Conservation (phyloP, 2,888 invertebrate species). For the Drosophila pseudotalamancana region DNA sequence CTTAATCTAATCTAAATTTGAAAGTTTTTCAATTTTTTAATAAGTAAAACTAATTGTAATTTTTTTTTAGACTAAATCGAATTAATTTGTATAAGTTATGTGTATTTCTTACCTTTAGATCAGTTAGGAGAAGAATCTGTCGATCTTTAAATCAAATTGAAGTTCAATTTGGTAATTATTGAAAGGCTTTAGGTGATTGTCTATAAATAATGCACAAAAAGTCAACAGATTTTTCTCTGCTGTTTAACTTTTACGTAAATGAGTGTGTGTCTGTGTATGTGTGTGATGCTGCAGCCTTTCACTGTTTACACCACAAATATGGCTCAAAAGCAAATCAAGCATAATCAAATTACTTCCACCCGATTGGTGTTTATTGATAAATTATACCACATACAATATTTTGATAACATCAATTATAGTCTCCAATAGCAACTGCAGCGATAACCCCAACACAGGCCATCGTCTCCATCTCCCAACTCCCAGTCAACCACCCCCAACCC, state of each 20-base stretch:
- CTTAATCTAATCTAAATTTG: no score
- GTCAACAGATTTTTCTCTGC: conserved; percentile 37
- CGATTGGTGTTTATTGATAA: conserved; percentile 83
- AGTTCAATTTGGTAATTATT: conserved; percentile 58
- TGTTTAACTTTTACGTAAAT: conserved; percentile 33
- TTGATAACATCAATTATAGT: conserved; percentile 83
- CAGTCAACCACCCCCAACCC: conserved; percentile 1
- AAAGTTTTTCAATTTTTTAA: no score
- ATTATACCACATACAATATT: conserved; percentile 82
- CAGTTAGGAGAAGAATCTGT: no score
- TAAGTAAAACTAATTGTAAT: no score
- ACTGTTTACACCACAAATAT: conserved; percentile 76
- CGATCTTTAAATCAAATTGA: conserved; percentile 25
- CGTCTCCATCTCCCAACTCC: not conserved
- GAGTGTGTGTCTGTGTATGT: conserved; percentile 11
- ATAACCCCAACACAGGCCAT: conserved; percentile 18
- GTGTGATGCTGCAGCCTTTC: conserved; percentile 27
- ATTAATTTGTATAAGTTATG: no score
- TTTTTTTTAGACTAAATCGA: no score
- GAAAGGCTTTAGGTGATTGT: conserved; percentile 53
- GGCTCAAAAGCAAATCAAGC: conserved; percentile 80
- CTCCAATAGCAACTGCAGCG: conserved; percentile 65
- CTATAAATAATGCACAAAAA: conserved; percentile 51
- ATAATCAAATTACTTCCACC: conserved; percentile 83
- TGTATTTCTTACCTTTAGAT: no score